Percentiles rank a stretch among this genome's conserved stretches.
phyloP scores from a whole-genome alignment of 2,113 vertebrate species.

The Ascaphus truei region DNA sequence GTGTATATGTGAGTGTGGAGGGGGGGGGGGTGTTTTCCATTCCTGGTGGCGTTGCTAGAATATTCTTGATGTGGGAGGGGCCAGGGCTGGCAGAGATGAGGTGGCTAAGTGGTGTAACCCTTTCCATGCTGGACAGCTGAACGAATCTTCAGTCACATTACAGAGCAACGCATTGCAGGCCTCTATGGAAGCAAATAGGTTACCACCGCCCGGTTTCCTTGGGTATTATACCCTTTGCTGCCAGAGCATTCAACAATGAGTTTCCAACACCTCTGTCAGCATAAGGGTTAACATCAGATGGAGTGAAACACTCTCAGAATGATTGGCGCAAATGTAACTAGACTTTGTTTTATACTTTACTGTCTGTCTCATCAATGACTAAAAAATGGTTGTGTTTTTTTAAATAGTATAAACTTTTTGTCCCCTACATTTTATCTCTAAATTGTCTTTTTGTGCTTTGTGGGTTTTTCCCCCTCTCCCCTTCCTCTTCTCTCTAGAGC shows the following conservation, averaged over 20 bases:
- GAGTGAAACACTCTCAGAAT: too few species aligned
- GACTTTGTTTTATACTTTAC: too few species aligned
- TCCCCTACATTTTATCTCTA: too few species aligned
- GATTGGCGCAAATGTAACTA: too few species aligned
- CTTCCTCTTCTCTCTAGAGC: background rate
- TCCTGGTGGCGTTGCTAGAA: conserved; percentile 8
- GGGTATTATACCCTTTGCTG: background rate
- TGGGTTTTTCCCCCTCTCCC: background rate
- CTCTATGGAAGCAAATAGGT: background rate
- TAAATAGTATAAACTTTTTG: too few species aligned
- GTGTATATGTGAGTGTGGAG: conserved; percentile 5
- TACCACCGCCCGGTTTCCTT: background rate
- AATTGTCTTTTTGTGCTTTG: background rate
- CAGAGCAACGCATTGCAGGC: background rate
- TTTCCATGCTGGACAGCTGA: background rate
- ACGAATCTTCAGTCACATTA: background rate
- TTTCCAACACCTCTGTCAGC: background rate
- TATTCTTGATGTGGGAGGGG: conserved; percentile 25
- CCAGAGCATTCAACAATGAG: background rate
- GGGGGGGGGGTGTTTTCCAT: background rate
- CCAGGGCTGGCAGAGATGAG: conserved; percentile 13
- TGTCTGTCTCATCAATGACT: too few species aligned
- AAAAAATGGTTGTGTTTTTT: too few species aligned
- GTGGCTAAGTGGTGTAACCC: conserved; percentile 18
- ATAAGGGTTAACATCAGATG: background rate